Evolutionary conservation across 2,888 invertebrate species (phyloP), one percentile per base, ranked within the genome.

Genomic region (Glyphotaelius pellucidus): DNA sequence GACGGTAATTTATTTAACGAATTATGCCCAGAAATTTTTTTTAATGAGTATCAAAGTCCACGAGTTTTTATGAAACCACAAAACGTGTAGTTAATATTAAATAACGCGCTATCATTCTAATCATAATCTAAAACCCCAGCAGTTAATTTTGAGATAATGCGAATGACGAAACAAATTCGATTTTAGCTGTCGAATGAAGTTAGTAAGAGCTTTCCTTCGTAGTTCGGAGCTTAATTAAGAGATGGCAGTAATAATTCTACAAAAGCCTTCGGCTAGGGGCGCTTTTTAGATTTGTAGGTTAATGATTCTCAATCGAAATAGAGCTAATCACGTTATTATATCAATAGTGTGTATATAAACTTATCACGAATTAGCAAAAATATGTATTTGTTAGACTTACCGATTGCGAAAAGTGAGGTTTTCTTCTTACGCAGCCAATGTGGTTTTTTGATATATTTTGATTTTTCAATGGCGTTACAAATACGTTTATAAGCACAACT

Each of bases 201-300:
- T 67, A 25, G 32, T 31, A 38, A 25, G 35, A 89, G 79, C 79
- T 89, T 79, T 80, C 25, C n/a, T 35, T 38, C n/a, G 80, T 89
- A 30, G 88, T 89, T 89, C 19, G 19, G 35, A 89, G 88, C 88
- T 89, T 89, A 89, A 89, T 89, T 89, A 80, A 89, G 31, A 89
- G 88, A 89, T 89, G 88, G 88, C 88, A 89, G 88, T 89, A 89
- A 89, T 89, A 89, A 89, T 30, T 30, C 31, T 25, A 89, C 38
- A 38, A 86, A 86, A 86, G 86, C 86, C 42, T 42, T 86, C 32
- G 67, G 25, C 67, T 25, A 67, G 67, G 67, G 67, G 67, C 67
- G 25, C 67, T 67, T 67, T 67, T 9, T 5, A 7, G 9, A 25
- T 67, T 67, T 67, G 0, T 9, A 67, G 52, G 52, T 67, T 67